Evolutionary conservation across 2,888 invertebrate genomes (phyloP).

Genomic region (Acanthacorydalis orientalis): DNA sequence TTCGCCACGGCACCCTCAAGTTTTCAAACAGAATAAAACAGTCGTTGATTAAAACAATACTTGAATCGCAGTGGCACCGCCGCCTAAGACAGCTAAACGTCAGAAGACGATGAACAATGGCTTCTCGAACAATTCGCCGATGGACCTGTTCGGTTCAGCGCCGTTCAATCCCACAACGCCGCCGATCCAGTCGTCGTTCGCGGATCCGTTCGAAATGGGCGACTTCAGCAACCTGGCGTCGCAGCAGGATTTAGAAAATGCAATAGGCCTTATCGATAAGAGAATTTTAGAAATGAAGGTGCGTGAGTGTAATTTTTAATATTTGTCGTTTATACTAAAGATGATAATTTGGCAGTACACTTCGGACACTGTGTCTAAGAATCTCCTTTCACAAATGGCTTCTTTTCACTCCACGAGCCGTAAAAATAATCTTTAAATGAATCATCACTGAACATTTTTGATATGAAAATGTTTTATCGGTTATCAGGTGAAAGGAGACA

Average conservation of each 20-base stretch:
- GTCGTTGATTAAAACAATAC: background rate
- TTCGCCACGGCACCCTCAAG: too few species aligned
- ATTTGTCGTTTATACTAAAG: too few species aligned
- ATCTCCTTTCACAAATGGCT: too few species aligned
- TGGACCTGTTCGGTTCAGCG: slow-evolving; percentile 66
- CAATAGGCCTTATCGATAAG: slow-evolving; percentile 65
- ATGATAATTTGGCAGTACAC: too few species aligned
- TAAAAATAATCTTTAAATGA: too few species aligned
- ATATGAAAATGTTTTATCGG: slow-evolving; percentile 9
- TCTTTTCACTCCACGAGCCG: too few species aligned
- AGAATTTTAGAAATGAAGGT: slow-evolving; percentile 79
- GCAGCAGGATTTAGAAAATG: slow-evolving; percentile 47
- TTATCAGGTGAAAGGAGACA: too few species aligned
- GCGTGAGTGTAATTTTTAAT: slow-evolving; percentile 15
- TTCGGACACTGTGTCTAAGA: too few species aligned
- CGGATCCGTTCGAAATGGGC: slow-evolving; percentile 77
- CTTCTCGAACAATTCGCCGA: slow-evolving; percentile 30
- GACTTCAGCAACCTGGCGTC: slow-evolving; percentile 41
- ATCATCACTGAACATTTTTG: too few species aligned
- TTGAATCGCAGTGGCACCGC: slow-evolving; percentile 61
- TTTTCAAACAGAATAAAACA: too few species aligned
- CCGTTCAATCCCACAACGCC: slow-evolving; percentile 43
- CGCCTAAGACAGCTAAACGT: slow-evolving; percentile 56
- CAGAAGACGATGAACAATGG: slow-evolving; percentile 18
- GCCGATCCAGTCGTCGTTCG: slow-evolving; percentile 12